Evolutionary conservation across 2,113 vertebrate genomes (phyloP), one percentile per base, ranked within the genome.

Genomic region (Acinonyx jubatus): DNA sequence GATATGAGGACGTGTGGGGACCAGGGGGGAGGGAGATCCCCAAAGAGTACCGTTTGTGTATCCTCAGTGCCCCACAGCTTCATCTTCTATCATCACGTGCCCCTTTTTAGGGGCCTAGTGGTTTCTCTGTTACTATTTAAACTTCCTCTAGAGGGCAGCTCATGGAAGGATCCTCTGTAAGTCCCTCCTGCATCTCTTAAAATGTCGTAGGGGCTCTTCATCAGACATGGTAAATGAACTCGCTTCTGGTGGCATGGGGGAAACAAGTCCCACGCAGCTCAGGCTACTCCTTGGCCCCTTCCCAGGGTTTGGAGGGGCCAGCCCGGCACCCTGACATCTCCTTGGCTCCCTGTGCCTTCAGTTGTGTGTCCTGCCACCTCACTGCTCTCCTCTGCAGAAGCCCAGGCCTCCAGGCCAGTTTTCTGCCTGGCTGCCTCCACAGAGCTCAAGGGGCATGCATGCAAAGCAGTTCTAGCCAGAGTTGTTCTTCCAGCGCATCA

Each of bases 61-160:
- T n/a, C 18, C 61, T 84, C 33, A 27, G 0, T 6, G 36, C 33
- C 87, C 27, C 10, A n/a, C 11, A 15, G 57, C 68, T 87, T 89
- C 33, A 31, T 84, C 57, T 85, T 83, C 57, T 61, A 55, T 86
- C 33, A 45, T 14, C 48, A 0, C 10, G 12, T 21, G 33, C 68
- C 55, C 69, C 50, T 45, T 93, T 94, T 83, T 57, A 66, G 50
- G 55, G 21, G 11, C 57, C 18, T 25, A 25, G 45, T 71, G 85
- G 18, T 55, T 92, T 76, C 61, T 88, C 33, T 96, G 96, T 95
- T 93, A 91, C 81, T 80, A 25, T 94, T 74, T 87, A 63, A 94
- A 68, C 80, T 91, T 92, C 94, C 90, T 97, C 90, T 94, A 92
- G 94, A 96, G 90, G 95, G 92, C 83, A 94, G 86, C 85, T 95